These are phyloP conservation scores for Lasioglossum oenotherae DNA, from an alignment of 2,888 invertebrate genomes.

Conservation along the genomic window DNA sequence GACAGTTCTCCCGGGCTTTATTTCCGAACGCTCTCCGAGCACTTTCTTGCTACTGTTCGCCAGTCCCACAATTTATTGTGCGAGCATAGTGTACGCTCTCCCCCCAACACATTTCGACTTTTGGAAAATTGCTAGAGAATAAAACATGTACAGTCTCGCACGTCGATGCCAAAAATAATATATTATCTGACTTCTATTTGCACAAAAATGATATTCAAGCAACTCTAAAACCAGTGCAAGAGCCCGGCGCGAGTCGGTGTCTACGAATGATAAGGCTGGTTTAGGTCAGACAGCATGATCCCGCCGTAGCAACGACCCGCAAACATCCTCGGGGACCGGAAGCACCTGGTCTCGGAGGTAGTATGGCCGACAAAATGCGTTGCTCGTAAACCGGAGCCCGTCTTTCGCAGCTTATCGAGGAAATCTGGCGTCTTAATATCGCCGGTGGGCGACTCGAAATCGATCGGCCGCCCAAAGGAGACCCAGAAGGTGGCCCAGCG, in stretches of 20 bases:
- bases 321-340: constrained; percentile 1
- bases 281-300: not conserved
- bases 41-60: not conserved
- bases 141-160: not conserved
- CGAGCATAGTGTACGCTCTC: not conserved
- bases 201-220: not conserved
- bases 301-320: not conserved
- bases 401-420: not conserved
- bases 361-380: not conserved
- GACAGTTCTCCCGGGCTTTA: not conserved
- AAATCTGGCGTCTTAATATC: constrained; percentile 3
- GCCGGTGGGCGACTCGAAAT: not conserved
- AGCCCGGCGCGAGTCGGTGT: not conserved
- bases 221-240: not conserved
- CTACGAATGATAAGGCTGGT: not conserved
- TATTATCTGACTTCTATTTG: not conserved
- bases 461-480: not conserved
- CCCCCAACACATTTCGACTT: not conserved
- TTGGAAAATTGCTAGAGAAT: not conserved
- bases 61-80: not conserved
- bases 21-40: not conserved
- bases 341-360: not conserved
- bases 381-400: constrained; percentile 2
- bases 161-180: no score
- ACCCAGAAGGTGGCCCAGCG: not conserved